Base-by-base conservation (phyloP, 1,140 invertebrate genomes). In the Macrobrachium rosenbergii region DNA sequence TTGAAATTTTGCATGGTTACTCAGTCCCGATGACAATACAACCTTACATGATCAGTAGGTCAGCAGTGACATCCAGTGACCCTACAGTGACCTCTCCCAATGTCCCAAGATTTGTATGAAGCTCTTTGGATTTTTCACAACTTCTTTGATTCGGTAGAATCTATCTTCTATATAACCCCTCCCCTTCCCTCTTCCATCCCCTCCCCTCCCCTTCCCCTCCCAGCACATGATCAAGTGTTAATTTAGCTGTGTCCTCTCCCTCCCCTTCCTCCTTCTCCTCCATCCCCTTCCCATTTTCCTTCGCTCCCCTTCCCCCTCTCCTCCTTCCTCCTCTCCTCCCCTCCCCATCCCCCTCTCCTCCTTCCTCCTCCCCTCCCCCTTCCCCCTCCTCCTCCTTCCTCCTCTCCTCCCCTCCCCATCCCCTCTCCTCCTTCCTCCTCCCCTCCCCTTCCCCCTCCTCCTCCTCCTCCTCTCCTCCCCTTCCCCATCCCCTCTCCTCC, bases 181-280 rank as follows among this genome's bases (percentile, higher is more conserved):
- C 37, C 23, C 23, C 78, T 28, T 14, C 23, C 59, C 21, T 81
- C 78, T 14, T n/a, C 23, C 23, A 6, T 72, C 67, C 10, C 67
- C 67, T 28, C 67, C 67, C 67, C 67, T 21, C 67, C n/a, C 67
- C n/a, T 62, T 37, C 78, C 45, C 78, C 60, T 37, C 64, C 78
- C 43, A 23, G 28, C 45, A 21, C n/a, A n/a, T n/a, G n/a, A n/a
- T n/a, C n/a, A n/a, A n/a, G n/a, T n/a, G n/a, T n/a, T n/a, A n/a
- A n/a, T 59, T 10, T 58, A 14, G 21, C 21, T 58, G 37, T 37
- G 16, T 19, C 28, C 72, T 75, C 72, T 45, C n/a, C 28, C 52
- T 17, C 72, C 21, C 60, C 52, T 6, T n/a, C 16, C 77, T n/a
- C 11, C 60, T 23, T 79, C 77, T 81, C 78, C 12, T 37, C 64